Conservation (phyloP, 2,113 vertebrate species). For the Oncorhynchus masou region DNA sequence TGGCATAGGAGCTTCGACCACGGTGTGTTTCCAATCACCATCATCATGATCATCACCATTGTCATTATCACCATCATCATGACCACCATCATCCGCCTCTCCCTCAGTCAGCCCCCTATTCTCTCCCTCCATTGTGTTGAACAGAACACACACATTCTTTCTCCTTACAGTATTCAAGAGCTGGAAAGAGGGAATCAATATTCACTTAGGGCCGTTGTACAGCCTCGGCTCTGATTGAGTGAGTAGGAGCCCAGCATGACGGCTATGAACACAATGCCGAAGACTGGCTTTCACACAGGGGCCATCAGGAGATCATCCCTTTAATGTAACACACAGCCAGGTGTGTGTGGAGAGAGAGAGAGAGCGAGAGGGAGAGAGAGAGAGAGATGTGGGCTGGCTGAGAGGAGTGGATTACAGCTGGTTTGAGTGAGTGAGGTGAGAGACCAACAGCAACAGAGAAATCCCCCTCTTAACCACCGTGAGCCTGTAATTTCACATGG, state of each 20-base stretch:
- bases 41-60: background rate
- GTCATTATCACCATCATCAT: background rate
- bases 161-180: background rate
- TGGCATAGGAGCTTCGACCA: background rate
- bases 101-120: background rate
- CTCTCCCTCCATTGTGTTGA: background rate
- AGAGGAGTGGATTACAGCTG: conserved; percentile 55
- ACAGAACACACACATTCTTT: background rate
- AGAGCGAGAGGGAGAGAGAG: conserved; percentile 1
- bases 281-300: conserved; percentile 42
- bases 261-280: conserved; percentile 59
- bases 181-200: background rate
- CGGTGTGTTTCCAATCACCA: background rate
- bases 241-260: conserved; percentile 65
- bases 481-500: conserved; percentile 70
- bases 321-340: background rate
- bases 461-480: conserved; percentile 63
- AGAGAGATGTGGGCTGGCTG: conserved; percentile 45
- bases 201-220: conserved; percentile 19
- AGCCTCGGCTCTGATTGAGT: conserved; percentile 67
- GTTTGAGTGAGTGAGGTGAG: conserved; percentile 63
- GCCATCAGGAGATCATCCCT: conserved; percentile 66
- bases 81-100: background rate
- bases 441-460: conserved; percentile 55
- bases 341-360: conserved; percentile 26